phyloP scores from a whole-genome alignment of 2,113 vertebrate species.

The Mormoops blainvillei region DNA sequence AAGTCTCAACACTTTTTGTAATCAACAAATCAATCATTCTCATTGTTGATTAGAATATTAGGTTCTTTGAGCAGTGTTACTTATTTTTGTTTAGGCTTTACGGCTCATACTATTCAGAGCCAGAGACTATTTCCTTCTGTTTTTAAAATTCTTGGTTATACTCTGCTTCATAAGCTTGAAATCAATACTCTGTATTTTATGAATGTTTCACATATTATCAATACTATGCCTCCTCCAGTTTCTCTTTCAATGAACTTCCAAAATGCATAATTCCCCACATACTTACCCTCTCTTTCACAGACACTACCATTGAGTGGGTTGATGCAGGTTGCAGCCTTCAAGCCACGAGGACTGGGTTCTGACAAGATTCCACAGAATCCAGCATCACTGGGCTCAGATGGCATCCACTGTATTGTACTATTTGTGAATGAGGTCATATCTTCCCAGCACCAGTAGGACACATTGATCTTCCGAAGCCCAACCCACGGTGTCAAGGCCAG shows the following conservation, averaged over 20 bases:
- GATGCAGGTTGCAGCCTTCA: conserved; percentile 95
- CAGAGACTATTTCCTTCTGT: neutral
- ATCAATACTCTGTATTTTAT: neutral
- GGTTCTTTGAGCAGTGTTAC: neutral
- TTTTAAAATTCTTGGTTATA: conserved; percentile 6
- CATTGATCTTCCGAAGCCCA: conserved; percentile 95
- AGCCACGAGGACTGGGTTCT: conserved; percentile 84
- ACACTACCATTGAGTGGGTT: conserved; percentile 90
- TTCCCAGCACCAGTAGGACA: conserved; percentile 99
- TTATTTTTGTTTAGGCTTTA: neutral
- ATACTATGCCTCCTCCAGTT: neutral
- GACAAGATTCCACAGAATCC: conserved; percentile 96
- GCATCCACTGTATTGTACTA: conserved; percentile 92
- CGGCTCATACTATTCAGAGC: neutral
- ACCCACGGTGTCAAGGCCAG: conserved; percentile 93
- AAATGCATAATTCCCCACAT: neutral
- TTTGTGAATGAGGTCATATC: conserved; percentile 99
- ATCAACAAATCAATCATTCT: conserved; percentile 1
- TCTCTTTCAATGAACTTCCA: neutral
- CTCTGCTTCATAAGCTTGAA: neutral
- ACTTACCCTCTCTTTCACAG: conserved; percentile 92
- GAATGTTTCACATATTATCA: neutral
- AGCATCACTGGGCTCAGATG: conserved; percentile 91
- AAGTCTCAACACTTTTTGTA: neutral
- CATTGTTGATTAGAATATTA: neutral